phyloP scores from a whole-genome alignment of 1,140 invertebrate genomes.

The Drosophila santomea region DNA sequence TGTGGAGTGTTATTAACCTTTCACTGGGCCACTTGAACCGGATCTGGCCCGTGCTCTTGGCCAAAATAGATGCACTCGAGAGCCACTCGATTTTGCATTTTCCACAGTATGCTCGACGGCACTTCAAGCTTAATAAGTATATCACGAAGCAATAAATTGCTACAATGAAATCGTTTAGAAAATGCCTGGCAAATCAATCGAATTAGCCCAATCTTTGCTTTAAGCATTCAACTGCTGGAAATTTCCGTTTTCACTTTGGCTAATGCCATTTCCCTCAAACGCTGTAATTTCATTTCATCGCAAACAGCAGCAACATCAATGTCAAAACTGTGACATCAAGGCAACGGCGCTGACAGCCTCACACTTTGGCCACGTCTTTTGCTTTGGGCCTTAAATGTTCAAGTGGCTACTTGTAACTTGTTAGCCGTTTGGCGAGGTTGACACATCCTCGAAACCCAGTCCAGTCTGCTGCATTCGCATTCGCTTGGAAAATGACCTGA shows the following conservation, averaged over 20 bases:
- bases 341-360: slow-evolving; percentile 39
- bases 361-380: slow-evolving; percentile 36
- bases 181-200: background rate
- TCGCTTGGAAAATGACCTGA: slow-evolving; percentile 28
- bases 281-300: slow-evolving; percentile 63
- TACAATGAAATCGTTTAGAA: slow-evolving; percentile 4
- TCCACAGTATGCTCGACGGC: slow-evolving; percentile 4
- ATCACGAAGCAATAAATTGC: slow-evolving; percentile 33
- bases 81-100: slow-evolving; percentile 33
- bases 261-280: slow-evolving; percentile 65
- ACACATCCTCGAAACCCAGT: slow-evolving; percentile 16
- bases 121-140: slow-evolving; percentile 49
- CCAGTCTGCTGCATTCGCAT: background rate
- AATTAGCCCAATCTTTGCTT: slow-evolving; percentile 16
- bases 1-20: slow-evolving; percentile 79
- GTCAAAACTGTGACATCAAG: slow-evolving; percentile 21
- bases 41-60: slow-evolving; percentile 32
- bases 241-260: slow-evolving; percentile 23
- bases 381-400: slow-evolving; percentile 37
- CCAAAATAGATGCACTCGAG: slow-evolving; percentile 44
- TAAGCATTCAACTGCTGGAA: slow-evolving; percentile 16
- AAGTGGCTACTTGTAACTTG: slow-evolving; percentile 48
- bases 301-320: slow-evolving; percentile 30
- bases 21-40: slow-evolving; percentile 69
- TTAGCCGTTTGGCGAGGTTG: slow-evolving; percentile 28